Percentiles rank a stretch among this genome's conserved stretches.
Conservation (phyloP, 1,140 invertebrate genomes). For the Acromyrmex charruanus region DNA sequence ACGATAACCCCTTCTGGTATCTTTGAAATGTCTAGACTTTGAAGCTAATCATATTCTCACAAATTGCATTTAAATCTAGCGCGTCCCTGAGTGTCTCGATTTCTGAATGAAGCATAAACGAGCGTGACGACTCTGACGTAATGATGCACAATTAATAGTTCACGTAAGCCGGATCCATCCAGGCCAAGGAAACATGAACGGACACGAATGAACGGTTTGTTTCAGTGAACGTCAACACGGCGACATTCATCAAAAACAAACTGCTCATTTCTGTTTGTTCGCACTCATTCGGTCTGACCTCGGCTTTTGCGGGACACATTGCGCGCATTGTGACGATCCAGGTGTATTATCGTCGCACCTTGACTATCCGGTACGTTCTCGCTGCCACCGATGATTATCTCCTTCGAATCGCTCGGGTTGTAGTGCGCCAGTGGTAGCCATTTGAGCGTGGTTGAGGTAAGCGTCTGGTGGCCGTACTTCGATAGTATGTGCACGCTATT, state of each 20-base stretch:
- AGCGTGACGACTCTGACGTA: conserved; percentile 17
- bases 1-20: no score
- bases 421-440: conserved; percentile 87
- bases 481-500: conserved; percentile 85
- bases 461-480: conserved; percentile 82
- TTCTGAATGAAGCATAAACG: not conserved
- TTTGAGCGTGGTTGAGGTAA: conserved; percentile 88
- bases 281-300: not conserved
- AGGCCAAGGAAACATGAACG: not conserved
- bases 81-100: not conserved
- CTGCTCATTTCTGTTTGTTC: not conserved
- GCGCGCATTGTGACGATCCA: not conserved
- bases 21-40: not conserved
- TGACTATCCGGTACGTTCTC: conserved; percentile 76
- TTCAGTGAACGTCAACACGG: not conserved
- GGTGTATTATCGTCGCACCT: conserved; percentile 8
- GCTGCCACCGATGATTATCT: conserved; percentile 88
- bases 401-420: conserved; percentile 80
- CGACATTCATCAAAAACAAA: not conserved
- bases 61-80: not conserved
- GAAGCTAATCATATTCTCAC: not conserved
- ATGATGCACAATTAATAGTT: not conserved
- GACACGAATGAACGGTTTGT: not conserved
- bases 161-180: not conserved
- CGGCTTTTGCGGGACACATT: not conserved